Evolutionary conservation across 2,888 invertebrate species (phyloP), one percentile per base, ranked within the genome.

Genomic region (Noctua janthe): DNA sequence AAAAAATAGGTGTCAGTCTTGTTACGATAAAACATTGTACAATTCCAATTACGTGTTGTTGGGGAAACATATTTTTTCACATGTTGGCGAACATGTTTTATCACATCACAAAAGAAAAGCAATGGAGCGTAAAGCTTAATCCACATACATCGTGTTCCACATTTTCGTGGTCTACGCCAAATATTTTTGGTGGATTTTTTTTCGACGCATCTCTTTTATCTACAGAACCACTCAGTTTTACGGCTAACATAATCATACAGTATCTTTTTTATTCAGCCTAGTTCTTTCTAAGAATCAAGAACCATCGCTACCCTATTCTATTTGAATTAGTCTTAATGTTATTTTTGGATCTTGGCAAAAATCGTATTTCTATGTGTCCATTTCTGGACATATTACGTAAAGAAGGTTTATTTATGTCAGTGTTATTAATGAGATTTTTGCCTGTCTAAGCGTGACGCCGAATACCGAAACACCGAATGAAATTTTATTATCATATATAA

Each of bases 191-290:
- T 43, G 15, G 43, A 67, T 73, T 71, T 62, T 81, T 47, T 73
- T 78, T 29, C 13, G 5, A 39, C 35, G 67, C 71, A 66, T 83
- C 56, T 35, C 39, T 66, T 88, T 79, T 85, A 85, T 87, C 74
- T 83, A 51, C 71, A 17, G 49, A 77, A 51, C 86, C 86, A 87
- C 82, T 87, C 85, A 79, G 73, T 78, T 87, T 88, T 86, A 87
- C 71, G 35, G 75, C 49, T 71, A 4, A 47, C 69, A 59, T 74
- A 62, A 80, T 74, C 47, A 69, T 69, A 69, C 47, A 72, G 70
- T 71, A 62, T 47, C 6, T 56, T 77, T 76, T 87, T 79, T 70
- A 74, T 70, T 49, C 74, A 20, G 43, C 10, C 78, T 81, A 77
- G 81, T 73, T 74, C 5, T 47, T 47, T 80, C 39, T 71, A n/a